Evolutionary conservation across 2,113 vertebrate genomes (phyloP).

Genomic region (Caranx ignobilis): DNA sequence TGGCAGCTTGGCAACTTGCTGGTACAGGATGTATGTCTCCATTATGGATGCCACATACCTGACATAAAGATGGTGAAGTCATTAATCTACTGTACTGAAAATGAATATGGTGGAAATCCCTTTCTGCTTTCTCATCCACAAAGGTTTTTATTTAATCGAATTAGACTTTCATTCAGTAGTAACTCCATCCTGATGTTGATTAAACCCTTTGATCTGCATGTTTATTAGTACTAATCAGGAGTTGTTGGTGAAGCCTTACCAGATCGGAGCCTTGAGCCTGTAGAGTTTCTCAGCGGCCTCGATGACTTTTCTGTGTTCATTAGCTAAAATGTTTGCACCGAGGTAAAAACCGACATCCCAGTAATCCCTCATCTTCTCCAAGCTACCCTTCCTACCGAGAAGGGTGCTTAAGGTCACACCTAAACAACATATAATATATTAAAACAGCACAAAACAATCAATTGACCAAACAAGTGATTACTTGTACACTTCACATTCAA

Average conservation of each 20-base stretch:
- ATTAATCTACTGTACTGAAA: not conserved
- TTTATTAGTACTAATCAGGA: not conserved
- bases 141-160: not conserved
- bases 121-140: not conserved
- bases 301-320: constrained; percentile 88
- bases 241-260: constrained; percentile 79
- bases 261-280: constrained; percentile 89
- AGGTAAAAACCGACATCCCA: constrained; percentile 96
- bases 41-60: constrained; percentile 93
- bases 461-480: not conserved
- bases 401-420: constrained; percentile 90
- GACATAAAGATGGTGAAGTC: not conserved
- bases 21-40: constrained; percentile 92
- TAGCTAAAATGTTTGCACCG: constrained; percentile 89
- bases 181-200: not conserved
- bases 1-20: constrained; percentile 83
- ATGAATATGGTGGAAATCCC: not conserved
- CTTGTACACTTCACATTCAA: not conserved
- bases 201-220: not conserved
- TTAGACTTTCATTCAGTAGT: not conserved
- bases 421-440: constrained; percentile 51
- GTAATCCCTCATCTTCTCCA: constrained; percentile 92
- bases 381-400: constrained; percentile 89
- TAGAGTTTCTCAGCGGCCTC: constrained; percentile 92
- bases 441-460: not conserved